Evolutionary conservation across 2,797 vertebrate species (phyloP).

Genomic region (Microhierax caerulescens): DNA sequence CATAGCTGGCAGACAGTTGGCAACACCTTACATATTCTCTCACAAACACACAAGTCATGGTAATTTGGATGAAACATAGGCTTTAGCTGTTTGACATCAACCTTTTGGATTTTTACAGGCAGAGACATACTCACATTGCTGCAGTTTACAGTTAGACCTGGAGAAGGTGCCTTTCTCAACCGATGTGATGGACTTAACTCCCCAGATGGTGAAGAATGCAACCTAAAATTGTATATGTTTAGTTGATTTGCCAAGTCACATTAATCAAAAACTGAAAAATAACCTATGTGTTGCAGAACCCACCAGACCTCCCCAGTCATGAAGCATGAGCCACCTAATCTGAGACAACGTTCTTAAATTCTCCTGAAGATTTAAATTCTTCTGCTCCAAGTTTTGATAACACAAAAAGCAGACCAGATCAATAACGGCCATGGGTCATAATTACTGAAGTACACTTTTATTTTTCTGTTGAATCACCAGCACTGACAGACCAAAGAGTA

Average conservation of each 20-base stretch:
- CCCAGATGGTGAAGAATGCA: constrained; percentile 84
- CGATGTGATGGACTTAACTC: constrained; percentile 82
- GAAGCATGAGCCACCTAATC: not conserved
- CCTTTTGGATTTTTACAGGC: not conserved
- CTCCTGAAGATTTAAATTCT: not conserved
- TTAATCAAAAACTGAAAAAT: not conserved
- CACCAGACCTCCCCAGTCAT: not conserved
- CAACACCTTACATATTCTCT: not conserved
- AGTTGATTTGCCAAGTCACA: not conserved
- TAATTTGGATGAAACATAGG: not conserved
- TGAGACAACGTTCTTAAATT: not conserved
- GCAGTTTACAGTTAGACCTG: constrained; percentile 71
- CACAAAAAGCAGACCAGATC: not conserved
- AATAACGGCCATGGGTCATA: not conserved
- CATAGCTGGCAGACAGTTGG: not conserved
- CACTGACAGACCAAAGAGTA: not conserved
- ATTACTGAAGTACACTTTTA: not conserved
- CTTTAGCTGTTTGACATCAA: not conserved
- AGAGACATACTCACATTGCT: constrained; percentile 56
- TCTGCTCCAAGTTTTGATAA: not conserved
- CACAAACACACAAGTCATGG: not conserved
- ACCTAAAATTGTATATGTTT: constrained; percentile 73
- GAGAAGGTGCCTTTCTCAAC: constrained; percentile 79
- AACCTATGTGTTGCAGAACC: not conserved
- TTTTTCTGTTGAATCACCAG: not conserved